Conservation (phyloP, 1,140 invertebrate genomes). For the Trachymyrmex cornetzi region DNA sequence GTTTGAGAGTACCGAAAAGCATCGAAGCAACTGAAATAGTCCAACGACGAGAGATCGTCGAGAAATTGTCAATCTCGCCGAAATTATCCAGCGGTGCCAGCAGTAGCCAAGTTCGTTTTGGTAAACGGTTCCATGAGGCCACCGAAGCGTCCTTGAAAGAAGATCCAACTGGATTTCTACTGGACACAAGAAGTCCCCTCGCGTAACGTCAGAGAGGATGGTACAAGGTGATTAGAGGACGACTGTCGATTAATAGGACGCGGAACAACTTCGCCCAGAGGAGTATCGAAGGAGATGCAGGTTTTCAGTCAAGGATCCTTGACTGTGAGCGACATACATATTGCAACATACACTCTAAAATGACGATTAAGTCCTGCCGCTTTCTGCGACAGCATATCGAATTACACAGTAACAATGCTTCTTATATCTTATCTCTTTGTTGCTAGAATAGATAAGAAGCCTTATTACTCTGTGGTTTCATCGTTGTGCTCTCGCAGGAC, state of each 20-base stretch:
- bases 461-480: too few relatives aligned
- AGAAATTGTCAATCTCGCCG: neutral
- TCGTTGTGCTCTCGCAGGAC: too few relatives aligned
- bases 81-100: neutral
- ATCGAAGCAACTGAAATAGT: neutral
- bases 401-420: slow-evolving; percentile 16
- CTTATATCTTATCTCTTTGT: too few relatives aligned
- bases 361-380: slow-evolving; percentile 65
- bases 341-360: too few relatives aligned
- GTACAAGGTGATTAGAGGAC: slow-evolving; percentile 61
- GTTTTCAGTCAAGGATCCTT: slow-evolving; percentile 72
- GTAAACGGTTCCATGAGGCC: slow-evolving; percentile 60
- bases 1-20: neutral
- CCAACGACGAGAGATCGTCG: neutral
- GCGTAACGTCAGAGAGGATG: slow-evolving; percentile 62
- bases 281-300: slow-evolving; percentile 69
- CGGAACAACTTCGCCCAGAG: slow-evolving; percentile 42
- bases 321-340: slow-evolving; percentile 69
- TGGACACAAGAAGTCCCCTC: slow-evolving; percentile 47
- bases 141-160: neutral
- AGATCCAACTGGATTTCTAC: neutral
- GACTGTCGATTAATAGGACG: slow-evolving; percentile 65
- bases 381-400: slow-evolving; percentile 70
- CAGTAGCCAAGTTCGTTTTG: neutral
- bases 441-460: too few relatives aligned